Conservation (phyloP, 2,797 vertebrate species). For the Danio aesculapii region DNA sequence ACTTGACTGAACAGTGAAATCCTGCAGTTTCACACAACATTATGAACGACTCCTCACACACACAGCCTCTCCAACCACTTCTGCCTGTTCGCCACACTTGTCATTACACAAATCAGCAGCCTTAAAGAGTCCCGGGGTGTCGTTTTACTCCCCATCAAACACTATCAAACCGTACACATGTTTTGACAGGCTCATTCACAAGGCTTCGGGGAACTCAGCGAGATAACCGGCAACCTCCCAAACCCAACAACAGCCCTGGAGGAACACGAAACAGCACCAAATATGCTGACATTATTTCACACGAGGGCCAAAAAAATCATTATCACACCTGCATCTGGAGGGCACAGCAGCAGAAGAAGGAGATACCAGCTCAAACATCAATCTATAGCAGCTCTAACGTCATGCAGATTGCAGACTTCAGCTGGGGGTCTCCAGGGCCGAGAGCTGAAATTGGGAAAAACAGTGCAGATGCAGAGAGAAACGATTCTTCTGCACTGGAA, state of each 20-base stretch:
- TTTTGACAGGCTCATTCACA: slow-evolving; percentile 68
- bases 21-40: slow-evolving; percentile 9
- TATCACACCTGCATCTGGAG: slow-evolving; percentile 56
- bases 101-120: slow-evolving; percentile 77
- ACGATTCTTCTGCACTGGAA: slow-evolving; percentile 12
- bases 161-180: slow-evolving; percentile 67
- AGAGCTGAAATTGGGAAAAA: slow-evolving; percentile 51
- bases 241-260: slow-evolving; percentile 46
- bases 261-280: slow-evolving; percentile 55
- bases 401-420: slow-evolving; percentile 53
- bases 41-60: slow-evolving; percentile 59
- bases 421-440: slow-evolving; percentile 52
- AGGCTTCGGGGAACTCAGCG: slow-evolving; percentile 62
- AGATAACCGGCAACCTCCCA: slow-evolving; percentile 57
- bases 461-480: slow-evolving; percentile 41
- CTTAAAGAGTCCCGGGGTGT: slow-evolving; percentile 54
- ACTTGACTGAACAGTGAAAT: background rate
- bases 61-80: slow-evolving; percentile 70
- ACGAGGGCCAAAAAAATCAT: slow-evolving; percentile 70
- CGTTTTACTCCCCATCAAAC: slow-evolving; percentile 40
- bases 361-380: background rate
- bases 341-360: background rate
- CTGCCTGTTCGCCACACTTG: slow-evolving; percentile 71
- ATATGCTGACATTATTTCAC: slow-evolving; percentile 46
- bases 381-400: slow-evolving; percentile 9